These are phyloP conservation scores for Eriocheir sinensis DNA, from an alignment of 1,140 invertebrate species.

Conservation along the genomic window DNA sequence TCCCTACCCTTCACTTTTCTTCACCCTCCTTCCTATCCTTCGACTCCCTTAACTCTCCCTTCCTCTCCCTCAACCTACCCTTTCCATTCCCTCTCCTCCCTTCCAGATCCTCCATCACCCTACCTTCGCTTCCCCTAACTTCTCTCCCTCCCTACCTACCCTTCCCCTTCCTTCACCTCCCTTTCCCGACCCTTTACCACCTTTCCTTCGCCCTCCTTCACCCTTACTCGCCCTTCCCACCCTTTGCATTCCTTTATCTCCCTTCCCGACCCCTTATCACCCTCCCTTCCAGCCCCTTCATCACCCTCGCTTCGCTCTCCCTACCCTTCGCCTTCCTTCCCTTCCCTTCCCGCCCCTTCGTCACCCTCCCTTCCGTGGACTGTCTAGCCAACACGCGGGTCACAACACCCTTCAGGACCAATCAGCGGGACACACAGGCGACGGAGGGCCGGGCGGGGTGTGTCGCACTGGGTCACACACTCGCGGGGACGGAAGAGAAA, in stretches of 20 bases:
- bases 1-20: neutral
- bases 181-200: neutral
- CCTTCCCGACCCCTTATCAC: neutral
- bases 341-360: neutral
- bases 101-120: neutral
- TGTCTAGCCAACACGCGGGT: no score
- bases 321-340: neutral
- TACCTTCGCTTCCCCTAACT: neutral
- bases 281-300: neutral
- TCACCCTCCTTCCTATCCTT: neutral
- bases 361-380: no score
- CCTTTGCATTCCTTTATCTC: neutral
- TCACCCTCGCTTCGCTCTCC: neutral
- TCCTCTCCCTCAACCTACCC: neutral
- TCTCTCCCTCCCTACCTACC: neutral
- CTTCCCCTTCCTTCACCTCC: neutral
- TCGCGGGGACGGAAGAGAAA: no score
- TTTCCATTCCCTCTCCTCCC: neutral
- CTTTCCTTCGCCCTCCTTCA: neutral
- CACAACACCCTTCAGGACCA: neutral
- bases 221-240: neutral
- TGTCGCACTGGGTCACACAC: no score
- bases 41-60: neutral
- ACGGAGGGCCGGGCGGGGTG: neutral
- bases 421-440: neutral